phyloP scores from a whole-genome alignment of 2,888 invertebrate species.

The Gasteruption jaculator region DNA sequence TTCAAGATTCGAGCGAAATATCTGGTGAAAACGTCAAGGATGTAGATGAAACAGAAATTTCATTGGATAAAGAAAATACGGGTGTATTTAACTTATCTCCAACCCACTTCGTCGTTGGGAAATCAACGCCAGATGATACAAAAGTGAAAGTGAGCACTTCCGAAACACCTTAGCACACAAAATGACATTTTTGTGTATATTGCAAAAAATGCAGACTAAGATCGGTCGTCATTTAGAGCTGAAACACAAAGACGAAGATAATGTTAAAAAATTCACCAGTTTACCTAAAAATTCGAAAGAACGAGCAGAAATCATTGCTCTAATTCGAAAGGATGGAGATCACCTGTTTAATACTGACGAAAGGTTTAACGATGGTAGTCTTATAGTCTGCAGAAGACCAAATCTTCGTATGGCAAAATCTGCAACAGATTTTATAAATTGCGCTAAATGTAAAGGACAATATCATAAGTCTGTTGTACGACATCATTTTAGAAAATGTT shows the following conservation, averaged over 20 bases:
- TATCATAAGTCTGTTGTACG: conserved; percentile 20
- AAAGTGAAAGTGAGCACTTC: no score
- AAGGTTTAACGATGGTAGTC: conserved; percentile 11
- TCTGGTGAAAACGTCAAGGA: no score
- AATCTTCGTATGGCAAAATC: conserved; percentile 3
- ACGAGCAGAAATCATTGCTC: conserved; percentile 9
- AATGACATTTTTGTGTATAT: conserved; percentile 6
- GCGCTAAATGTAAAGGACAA: conserved; percentile 21
- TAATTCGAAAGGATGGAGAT: conserved; percentile 17
- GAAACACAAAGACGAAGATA: conserved; percentile 9
- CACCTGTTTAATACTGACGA: conserved; percentile 12
- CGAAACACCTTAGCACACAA: no score
- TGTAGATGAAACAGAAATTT: no score
- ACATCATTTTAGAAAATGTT: conserved; percentile 18
- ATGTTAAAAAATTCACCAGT: conserved; percentile 9
- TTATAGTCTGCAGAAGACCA: conserved; percentile 14
- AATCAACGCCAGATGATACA: no score
- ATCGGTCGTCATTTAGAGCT: conserved; percentile 13
- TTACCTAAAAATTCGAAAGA: conserved; percentile 12
- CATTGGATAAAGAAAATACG: no score
- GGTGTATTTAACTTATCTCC: no score
- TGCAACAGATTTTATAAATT: conserved; percentile 18
- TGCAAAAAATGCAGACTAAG: conserved; percentile 6
- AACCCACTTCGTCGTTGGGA: no score
- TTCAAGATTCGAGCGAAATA: no score